phyloP scores from a whole-genome alignment of 2,113 vertebrate species.

The Tiliqua scincoides region DNA sequence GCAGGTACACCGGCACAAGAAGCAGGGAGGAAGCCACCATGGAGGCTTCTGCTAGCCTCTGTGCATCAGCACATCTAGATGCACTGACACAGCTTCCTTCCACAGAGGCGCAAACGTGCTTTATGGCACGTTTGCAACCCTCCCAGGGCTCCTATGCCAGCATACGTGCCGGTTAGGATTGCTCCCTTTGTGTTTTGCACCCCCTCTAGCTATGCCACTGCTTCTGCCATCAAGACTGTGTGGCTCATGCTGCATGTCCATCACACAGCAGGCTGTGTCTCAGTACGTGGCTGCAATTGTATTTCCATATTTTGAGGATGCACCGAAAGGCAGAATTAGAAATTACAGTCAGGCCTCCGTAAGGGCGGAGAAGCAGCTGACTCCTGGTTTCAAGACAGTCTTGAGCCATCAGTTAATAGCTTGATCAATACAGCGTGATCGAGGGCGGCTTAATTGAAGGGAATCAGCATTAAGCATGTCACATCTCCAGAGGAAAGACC shows the following conservation, averaged over 20 bases:
- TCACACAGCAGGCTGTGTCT: not conserved
- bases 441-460: slow-evolving; percentile 63
- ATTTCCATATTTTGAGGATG: slow-evolving; percentile 4
- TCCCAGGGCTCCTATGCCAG: no score
- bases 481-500: not conserved
- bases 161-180: no score
- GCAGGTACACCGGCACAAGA: no score
- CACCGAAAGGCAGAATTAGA: not conserved
- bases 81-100: no score
- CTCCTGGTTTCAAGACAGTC: slow-evolving; percentile 54
- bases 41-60: no score
- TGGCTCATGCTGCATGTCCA: not conserved
- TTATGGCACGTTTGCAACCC: no score
- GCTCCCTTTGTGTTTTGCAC: no score
- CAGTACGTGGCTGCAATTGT: slow-evolving; percentile 22
- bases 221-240: no score
- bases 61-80: no score
- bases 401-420: slow-evolving; percentile 70
- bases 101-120: no score
- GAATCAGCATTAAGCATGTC: slow-evolving; percentile 61
- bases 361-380: slow-evolving; percentile 61
- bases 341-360: slow-evolving; percentile 20
- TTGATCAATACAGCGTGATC: slow-evolving; percentile 68
- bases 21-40: no score
- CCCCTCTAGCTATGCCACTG: no score